Evolutionary conservation across 2,797 vertebrate genomes (phyloP), one percentile per base, ranked within the genome.

Genomic region (Siniperca obscura): DNA sequence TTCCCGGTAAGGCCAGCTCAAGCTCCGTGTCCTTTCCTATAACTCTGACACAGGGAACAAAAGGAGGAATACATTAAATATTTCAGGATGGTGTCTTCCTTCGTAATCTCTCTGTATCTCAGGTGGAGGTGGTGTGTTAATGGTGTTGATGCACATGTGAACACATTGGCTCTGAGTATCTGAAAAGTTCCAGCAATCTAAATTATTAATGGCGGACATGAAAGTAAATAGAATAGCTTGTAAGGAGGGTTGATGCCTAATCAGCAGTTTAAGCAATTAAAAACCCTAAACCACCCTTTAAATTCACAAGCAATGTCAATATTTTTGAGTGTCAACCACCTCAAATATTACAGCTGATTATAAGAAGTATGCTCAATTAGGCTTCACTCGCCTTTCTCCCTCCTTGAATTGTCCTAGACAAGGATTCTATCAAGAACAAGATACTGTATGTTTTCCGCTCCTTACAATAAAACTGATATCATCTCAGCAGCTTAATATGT

Each of bases 131-230:
- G 55, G 11, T n/a, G 74, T 11, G 27, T 70, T 80, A 80, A 61
- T 27, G 76, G 57, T 13, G n/a, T 1, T 6, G 64, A 72, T 25
- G 67, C 62, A 65, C 7, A 19, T 38, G 60, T 38, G 61, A 64
- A 27, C 30, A 22, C 34, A 6, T 7, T 7, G 78, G 68, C 70
- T 64, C 27, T 0, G 16, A 38, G 14, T 21, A 22, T 40, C 71
- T 36, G 50, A 59, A 44, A 60, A 71, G 48, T 78, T 81, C 61
- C 52, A 14, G 34, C 38, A 68, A 27, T 65, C 27, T 92, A 60
- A 91, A 91, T 92, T 80, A 87, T 91, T 87, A 61, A 90, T 80
- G 60, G 21, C 5, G 3, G 40, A 76, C 74, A 80, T 89, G 72
- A 81, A 83, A 82, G 80, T 65, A 84, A 90, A 90, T 77, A 85